Conservation (phyloP, 2,888 invertebrate genomes). For the Trilocha varians region DNA sequence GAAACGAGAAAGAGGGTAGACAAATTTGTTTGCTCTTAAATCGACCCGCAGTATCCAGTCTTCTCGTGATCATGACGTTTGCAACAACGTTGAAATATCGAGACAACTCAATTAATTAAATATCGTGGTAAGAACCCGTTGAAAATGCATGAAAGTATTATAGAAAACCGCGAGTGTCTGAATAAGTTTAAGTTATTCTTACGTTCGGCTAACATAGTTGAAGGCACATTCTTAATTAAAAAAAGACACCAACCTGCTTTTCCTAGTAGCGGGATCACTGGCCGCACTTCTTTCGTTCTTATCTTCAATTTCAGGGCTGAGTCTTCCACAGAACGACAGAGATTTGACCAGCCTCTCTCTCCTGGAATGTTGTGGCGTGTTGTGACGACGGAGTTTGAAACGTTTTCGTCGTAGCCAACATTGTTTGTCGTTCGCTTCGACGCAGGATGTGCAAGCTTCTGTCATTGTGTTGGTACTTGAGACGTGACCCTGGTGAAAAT, state of each 20-base stretch:
- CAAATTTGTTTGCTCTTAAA: too few relatives aligned
- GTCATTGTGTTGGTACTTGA: constrained; percentile 71
- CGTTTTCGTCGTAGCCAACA: constrained; percentile 59
- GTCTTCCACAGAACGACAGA: constrained; percentile 80
- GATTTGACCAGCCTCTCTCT: constrained; percentile 78
- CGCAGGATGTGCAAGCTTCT: constrained; percentile 67
- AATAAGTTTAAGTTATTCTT: too few relatives aligned
- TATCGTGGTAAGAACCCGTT: too few relatives aligned
- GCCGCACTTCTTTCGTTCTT: constrained; percentile 74
- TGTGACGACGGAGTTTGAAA: constrained; percentile 44
- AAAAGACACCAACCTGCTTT: constrained; percentile 47
- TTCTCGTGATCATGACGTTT: too few relatives aligned
- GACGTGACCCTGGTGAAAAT: constrained; percentile 68
- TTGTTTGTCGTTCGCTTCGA: constrained; percentile 62
- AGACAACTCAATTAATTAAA: too few relatives aligned
- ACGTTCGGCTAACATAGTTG: too few relatives aligned
- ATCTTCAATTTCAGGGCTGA: constrained; percentile 71
- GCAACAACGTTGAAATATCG: too few relatives aligned
- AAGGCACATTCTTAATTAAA: too few relatives aligned
- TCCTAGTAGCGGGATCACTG: constrained; percentile 76
- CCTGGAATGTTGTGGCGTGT: constrained; percentile 29
- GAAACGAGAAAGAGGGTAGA: too few relatives aligned
- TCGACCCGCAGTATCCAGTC: too few relatives aligned
- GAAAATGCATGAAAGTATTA: too few relatives aligned
- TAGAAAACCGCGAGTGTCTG: too few relatives aligned